Conservation (phyloP, 1,140 invertebrate species). For the Formica exsecta region DNA sequence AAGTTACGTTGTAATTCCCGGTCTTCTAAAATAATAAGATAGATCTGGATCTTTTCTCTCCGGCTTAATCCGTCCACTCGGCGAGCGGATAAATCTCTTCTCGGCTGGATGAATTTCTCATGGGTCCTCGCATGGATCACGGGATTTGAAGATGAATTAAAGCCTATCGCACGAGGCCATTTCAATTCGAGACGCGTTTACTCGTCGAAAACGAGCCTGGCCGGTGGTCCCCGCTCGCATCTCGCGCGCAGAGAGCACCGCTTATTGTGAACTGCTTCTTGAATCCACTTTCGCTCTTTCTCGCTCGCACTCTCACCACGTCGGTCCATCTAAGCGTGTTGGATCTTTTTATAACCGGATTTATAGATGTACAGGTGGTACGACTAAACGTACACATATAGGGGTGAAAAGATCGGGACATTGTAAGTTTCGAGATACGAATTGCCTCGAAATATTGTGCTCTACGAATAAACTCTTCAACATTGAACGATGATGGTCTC, state of each 20-base stretch:
- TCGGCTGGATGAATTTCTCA: conserved; percentile 60
- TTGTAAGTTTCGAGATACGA: conserved; percentile 72
- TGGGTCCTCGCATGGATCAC: conserved; percentile 81
- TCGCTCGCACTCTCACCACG: conserved; percentile 55
- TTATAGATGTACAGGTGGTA: conserved; percentile 82
- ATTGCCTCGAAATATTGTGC: conserved; percentile 76
- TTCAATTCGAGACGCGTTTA: conserved; percentile 83
- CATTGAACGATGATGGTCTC: background rate
- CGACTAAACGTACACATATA: conserved; percentile 70
- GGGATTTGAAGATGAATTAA: conserved; percentile 85
- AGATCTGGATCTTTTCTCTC: background rate
- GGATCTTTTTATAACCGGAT: conserved; percentile 81
- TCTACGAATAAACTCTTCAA: conserved; percentile 63
- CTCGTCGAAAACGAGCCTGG: conserved; percentile 72
- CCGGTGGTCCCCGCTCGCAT: conserved; percentile 81
- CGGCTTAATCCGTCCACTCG: conserved; percentile 24
- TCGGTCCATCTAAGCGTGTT: conserved; percentile 63
- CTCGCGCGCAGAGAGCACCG: conserved; percentile 77
- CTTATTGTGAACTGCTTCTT: conserved; percentile 81
- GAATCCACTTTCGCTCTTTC: conserved; percentile 52
- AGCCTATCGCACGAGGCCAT: conserved; percentile 76
- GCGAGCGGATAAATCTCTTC: conserved; percentile 42
- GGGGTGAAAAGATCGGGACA: conserved; percentile 59
- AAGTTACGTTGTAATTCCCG: conserved; percentile 8
- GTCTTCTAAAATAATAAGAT: conserved; percentile 52